Evolutionary conservation across 2,113 vertebrate species (phyloP).

Genomic region (Onychostruthus taczanowskii): DNA sequence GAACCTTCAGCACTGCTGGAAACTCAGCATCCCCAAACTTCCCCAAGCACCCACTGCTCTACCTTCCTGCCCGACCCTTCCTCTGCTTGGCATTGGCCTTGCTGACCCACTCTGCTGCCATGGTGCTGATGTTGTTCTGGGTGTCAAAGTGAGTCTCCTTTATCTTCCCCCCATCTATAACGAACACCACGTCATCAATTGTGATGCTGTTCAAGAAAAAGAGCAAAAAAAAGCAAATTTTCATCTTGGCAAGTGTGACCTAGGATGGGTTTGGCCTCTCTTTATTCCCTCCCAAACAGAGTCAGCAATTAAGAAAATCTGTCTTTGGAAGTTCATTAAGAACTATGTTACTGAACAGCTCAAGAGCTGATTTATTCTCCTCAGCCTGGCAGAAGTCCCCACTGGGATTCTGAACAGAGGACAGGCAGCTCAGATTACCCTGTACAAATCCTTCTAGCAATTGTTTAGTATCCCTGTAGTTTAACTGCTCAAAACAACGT

Average conservation of each 20-base stretch:
- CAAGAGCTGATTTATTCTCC: neutral
- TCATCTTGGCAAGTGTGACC: neutral
- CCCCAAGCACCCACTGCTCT: neutral
- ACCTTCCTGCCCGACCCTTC: constrained; percentile 96
- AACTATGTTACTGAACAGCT: neutral
- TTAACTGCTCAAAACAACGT: neutral
- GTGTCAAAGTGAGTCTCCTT: constrained; percentile 98
- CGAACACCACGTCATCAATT: constrained; percentile 94
- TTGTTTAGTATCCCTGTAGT: neutral
- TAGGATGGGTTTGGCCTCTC: neutral
- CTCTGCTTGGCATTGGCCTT: constrained; percentile 96
- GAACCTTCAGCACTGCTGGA: accelerated
- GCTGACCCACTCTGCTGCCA: constrained; percentile 97
- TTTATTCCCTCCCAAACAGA: neutral
- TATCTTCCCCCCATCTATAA: constrained; percentile 97
- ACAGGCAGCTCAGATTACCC: neutral
- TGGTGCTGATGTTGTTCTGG: constrained; percentile 97
- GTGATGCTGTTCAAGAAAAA: constrained; percentile 82
- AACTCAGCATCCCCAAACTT: neutral
- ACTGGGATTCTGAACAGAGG: neutral
- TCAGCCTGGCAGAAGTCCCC: neutral
- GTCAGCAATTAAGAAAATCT: neutral
- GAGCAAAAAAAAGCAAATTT: neutral
- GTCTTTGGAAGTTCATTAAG: neutral
- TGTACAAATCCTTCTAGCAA: neutral